Evolutionary conservation across 92 coral and sea anemone genomes (phyloP), one percentile per base, ranked within the genome.

Genomic region (Micromussa lordhowensis): DNA sequence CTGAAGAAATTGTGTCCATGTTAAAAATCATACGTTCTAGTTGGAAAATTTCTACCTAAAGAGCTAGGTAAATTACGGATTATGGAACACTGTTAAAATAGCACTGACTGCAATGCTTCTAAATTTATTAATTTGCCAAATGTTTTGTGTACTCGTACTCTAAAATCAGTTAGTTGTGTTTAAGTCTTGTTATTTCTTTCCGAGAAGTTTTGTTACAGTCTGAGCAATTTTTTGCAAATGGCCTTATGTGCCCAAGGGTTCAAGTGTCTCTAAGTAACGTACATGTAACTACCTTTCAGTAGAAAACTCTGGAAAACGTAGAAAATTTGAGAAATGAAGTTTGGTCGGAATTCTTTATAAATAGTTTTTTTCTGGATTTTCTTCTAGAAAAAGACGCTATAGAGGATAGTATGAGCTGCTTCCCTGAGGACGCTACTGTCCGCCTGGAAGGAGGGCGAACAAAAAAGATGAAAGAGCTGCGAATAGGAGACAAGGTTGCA

Each of bases 401-500:
- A 0, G 10, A 63, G 4, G 63, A 88, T 28, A 57, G 53, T 0
- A 79, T 53, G 49, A 89, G 94, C 21, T 95, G 98, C 71, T 95
- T 95, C 82, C 92, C 92, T 74, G 93, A 92, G 63, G 78, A 69
- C 6, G 85, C 98, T 17, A 66, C 90, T 55, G 98, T 93, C 13
- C 84, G 63, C 49, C 89, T 90, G 15, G 91, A 92, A 71, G 91
- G 87, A 34, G 95, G 98, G 18, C 64, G 76, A 16, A 81, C 69
- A 61, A 91, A 92, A 58, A 55, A 51, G 13, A 92, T 95, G 98
- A 87, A 90, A 24, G 85, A 95, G 15, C 78, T 95, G 16, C 88
- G 32, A 66, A 48, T 91, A 8, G 98, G 98, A 24, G 96, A 95
- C 85, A 90, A 77, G 32, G 96, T 95, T 7, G 95, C 92, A 4